Evolutionary conservation across 2,797 vertebrate species (phyloP), one percentile per base, ranked within the genome.

Genomic region (Phaenicophaeus curvirostris): DNA sequence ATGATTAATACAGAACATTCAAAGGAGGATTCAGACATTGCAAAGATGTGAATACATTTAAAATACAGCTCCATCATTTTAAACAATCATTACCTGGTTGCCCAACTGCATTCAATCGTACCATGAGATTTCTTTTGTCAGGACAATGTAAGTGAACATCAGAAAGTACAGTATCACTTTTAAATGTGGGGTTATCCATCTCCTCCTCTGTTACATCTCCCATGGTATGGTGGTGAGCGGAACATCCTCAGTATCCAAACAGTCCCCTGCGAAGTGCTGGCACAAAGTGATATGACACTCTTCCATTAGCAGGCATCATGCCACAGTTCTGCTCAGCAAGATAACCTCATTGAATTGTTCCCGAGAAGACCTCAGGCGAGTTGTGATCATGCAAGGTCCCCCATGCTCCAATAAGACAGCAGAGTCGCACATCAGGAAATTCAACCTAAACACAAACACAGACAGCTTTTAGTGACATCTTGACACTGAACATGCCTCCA

Each of bases 141-240:
- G 98, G 98, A 21, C 94, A 97, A 54, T 98, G 97, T 86, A 99
- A 96, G 96, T 99, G 99, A 37, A 99, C 97, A 0, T 99, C 99
- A 3, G 99, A 99, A 59, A 99, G 98, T 18, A 99, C 99, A 0
- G 98, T 98, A 94, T 99, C 98, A 30, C 98, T 98, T 71, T 90
- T 98, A 55, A 99, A 99, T 0, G 95, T 98, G 93, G 98, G 96
- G 58, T 97, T 98, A 71, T 99, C 98, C 99, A 99, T 84, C 46
- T 89, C 62, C 30, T 54, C 0, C 62, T 89, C 61, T 42, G 27
- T 23, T n/a, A 35, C 30, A 68, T 75, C 93, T 24, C 35, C 86
- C 96, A 90, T 54, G 75, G 67, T 55, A 12, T 3, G 4, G 59
- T 48, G 81, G 18, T 62, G 74, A 89, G 14, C 69, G 79, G 51